Evolutionary conservation across 2,888 invertebrate species (phyloP), one percentile per base, ranked within the genome.

Genomic region (Orthosia incerta): DNA sequence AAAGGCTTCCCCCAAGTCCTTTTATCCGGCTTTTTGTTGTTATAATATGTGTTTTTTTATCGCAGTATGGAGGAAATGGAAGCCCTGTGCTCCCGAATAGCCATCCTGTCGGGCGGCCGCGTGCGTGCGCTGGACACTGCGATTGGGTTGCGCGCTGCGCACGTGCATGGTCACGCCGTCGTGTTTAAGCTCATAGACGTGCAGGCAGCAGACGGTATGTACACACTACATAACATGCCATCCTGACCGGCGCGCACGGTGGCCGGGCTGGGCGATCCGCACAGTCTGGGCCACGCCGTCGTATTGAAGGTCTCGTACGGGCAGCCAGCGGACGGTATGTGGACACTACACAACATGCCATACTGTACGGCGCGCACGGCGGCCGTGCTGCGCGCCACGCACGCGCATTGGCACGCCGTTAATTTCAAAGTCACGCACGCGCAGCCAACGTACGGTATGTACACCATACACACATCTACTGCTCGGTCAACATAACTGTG

Each of bases 51-150:
- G 4, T 59, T 59, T 39, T n/a, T 16, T 12, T 11, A 13, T 4
- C 1, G n/a, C 93, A 98, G 98, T 88, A 98, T 98, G 98, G 98
- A 98, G 91, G 98, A 98, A 95, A 98, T 98, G 95, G 98, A 98
- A 90, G 97, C 97, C 50, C 96, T 98, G 31, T 98, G 98, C 91
- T 97, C 97, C 66, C 97, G 98, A 74, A 94, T 98, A 81, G 98
- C 97, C 2, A 98, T 98, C 75, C 97, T 98, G 98, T 97, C 97
- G 0, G 95, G 95, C 77, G 98, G 98, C 0, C 96, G 97, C 87
- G 94, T 98, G 84, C 97, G 97, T 81, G 98, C 98, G 89, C 95
- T 98, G 60, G 98, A 98, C 69, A 96, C 97, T 74, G 97, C 97
- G 76, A 97, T 97, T 79, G 97, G 97, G 78, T 95, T 98, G 85